These are phyloP conservation scores for Hemichromis elongatus DNA, from an alignment of 2,113 vertebrate species.

Conservation along the genomic window DNA sequence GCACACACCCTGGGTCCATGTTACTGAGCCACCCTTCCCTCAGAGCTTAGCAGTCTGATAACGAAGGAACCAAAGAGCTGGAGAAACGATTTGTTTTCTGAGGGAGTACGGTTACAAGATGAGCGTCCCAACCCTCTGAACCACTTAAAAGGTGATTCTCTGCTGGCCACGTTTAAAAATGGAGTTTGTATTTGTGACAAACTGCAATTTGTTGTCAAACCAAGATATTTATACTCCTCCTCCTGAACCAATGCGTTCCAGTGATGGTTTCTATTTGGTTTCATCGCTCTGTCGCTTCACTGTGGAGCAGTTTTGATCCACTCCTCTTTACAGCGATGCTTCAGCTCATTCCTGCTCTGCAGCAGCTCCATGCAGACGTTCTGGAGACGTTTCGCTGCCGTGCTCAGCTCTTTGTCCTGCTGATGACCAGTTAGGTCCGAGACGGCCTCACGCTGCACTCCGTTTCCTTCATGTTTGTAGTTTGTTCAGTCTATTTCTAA, in stretches of 20 bases:
- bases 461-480: not conserved
- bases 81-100: no score
- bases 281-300: fast-evolving
- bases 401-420: not conserved
- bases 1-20: no score
- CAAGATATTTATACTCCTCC: no score
- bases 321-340: not conserved
- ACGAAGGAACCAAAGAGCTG: no score
- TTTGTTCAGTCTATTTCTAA: not conserved
- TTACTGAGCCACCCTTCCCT: no score
- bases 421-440: not conserved
- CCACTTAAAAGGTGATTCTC: no score
- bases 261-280: not conserved
- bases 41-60: no score
- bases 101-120: no score
- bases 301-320: not conserved
- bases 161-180: no score
- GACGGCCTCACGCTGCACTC: fast-evolving
- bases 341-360: not conserved
- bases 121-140: no score
- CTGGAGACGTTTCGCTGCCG: not conserved
- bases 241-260: fast-evolving
- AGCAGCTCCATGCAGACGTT: not conserved
- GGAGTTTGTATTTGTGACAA: no score
- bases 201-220: no score